Evolutionary conservation across 2,113 vertebrate species (phyloP).

Genomic region (Cathartes aura): DNA sequence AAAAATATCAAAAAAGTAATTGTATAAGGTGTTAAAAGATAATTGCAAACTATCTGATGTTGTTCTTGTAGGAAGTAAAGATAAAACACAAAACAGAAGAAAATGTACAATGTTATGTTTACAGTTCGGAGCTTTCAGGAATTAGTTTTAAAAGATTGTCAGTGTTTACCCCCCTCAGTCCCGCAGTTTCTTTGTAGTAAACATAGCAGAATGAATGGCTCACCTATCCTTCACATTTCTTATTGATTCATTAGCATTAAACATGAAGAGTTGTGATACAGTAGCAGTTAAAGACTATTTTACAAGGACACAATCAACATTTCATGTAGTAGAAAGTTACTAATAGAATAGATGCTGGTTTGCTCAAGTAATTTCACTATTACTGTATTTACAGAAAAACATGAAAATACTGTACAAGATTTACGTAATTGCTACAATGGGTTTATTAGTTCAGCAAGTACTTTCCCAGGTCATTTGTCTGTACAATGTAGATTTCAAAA

Average conservation of each 20-base stretch:
- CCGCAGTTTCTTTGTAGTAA: not conserved
- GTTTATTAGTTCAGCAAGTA: not conserved
- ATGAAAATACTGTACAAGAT: not conserved
- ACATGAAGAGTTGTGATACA: not conserved
- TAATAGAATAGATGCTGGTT: not conserved
- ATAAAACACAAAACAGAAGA: not conserved
- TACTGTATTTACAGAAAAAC: not conserved
- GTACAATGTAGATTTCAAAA: not conserved
- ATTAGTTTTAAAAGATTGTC: not conserved
- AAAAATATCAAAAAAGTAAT: not conserved
- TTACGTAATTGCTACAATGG: not conserved
- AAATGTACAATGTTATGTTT: not conserved
- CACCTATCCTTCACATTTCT: not conserved
- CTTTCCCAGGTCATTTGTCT: not conserved
- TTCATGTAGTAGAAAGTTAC: not conserved
- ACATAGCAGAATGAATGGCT: not conserved
- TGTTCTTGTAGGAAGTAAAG: not conserved
- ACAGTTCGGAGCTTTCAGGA: not conserved
- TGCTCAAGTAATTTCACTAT: not conserved
- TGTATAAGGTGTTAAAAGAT: not conserved
- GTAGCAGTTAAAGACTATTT: not conserved
- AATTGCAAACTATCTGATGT: not conserved
- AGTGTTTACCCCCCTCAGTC: not conserved
- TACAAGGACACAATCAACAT: not conserved
- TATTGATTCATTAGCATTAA: not conserved